Evolutionary conservation across 2,113 vertebrate species (phyloP).

Genomic region (Carollia perspicillata): DNA sequence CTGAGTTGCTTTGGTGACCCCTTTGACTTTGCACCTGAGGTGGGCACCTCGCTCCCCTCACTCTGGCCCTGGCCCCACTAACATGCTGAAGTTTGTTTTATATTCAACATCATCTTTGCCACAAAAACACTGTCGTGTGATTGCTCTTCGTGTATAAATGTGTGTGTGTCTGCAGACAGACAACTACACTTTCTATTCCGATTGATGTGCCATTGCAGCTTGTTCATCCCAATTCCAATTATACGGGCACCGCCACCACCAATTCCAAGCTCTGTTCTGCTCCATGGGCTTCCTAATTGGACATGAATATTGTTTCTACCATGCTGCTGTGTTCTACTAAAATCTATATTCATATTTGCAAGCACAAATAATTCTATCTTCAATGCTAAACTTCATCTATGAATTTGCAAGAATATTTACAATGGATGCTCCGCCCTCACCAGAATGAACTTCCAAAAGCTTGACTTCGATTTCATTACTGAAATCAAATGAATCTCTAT

Average conservation of each 20-base stretch:
- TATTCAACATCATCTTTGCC: not conserved
- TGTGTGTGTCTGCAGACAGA: not conserved
- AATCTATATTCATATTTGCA: not conserved
- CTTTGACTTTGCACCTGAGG: not conserved
- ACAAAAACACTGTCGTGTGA: not conserved
- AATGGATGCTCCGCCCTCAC: not conserved
- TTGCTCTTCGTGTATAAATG: not conserved
- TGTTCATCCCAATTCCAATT: constrained; percentile 16
- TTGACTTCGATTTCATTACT: not conserved
- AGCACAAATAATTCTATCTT: not conserved
- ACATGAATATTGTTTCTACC: not conserved
- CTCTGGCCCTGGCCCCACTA: not conserved
- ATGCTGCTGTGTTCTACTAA: not conserved
- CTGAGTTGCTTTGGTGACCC: not conserved
- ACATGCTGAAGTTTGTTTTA: not conserved
- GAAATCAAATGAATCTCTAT: not conserved
- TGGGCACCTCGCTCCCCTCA: no score
- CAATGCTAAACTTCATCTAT: not conserved
- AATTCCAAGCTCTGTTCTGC: constrained; percentile 44
- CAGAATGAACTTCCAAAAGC: not conserved
- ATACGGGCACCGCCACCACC: not conserved
- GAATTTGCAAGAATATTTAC: not conserved
- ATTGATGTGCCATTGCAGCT: not conserved
- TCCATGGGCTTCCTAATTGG: constrained; percentile 55
- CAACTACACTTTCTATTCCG: not conserved